Evolutionary conservation across 2,888 invertebrate species (phyloP), one percentile per base, ranked within the genome.

Genomic region (Oligia strigilis): DNA sequence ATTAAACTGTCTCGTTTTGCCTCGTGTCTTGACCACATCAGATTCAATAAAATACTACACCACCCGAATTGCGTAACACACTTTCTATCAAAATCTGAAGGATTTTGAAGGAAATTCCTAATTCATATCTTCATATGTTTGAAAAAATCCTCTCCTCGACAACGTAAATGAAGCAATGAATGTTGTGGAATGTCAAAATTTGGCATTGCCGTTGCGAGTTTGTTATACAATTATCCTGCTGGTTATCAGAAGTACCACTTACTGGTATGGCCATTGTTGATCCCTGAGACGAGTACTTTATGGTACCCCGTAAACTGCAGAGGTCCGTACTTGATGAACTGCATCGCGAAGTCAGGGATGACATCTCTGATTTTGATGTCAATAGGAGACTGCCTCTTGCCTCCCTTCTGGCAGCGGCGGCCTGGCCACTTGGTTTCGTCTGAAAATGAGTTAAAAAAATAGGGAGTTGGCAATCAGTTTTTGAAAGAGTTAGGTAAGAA

Each of bases 181-280:
- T 23, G 55, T 23, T 23, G 58, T 58, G 3, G 0, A 58, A 3
- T 23, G 23, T 58, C 1, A 23, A 58, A 58, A 9, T 23, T 1
- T 2, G 46, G 13, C 13, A 46, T 13, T 46, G 46, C 46, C 13
- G 9, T 23, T 23, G 23, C 9, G 23, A 58, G 4, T 9, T 58
- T 58, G 58, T 23, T 3, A 58, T 23, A 23, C 58, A 23, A 58
- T 11, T 23, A 58, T 23, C 11, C 9, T 58, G 11, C 11, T 58
- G 58, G 58, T 58, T 58, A 58, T 4, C 9, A n/a, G 58, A 58
- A 58, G 23, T 9, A n/a, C 11, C 23, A 58, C 62, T 94, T 95
- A 98, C 98, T 97, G 72, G 98, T 98, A 88, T 98, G 98, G 14
- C 98, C 98, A 91, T 98, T 98, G 91, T 98, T 98, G 80, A 97